Conservation (phyloP, 2,113 vertebrate genomes). For the Mus pahari region DNA sequence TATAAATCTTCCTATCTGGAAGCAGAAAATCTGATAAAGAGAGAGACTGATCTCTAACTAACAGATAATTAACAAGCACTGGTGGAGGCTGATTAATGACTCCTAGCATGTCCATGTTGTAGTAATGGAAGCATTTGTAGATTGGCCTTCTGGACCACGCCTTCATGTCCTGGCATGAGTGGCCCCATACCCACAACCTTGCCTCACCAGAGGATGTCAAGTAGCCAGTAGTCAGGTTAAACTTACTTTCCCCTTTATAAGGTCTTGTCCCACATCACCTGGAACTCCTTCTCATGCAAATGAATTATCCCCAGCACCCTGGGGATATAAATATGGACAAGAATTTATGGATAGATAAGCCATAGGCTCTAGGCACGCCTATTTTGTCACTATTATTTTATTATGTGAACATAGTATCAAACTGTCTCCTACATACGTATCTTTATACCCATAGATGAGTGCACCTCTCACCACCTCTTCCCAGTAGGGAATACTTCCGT, state of each 20-base stretch:
- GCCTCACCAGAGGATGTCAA: too few species aligned
- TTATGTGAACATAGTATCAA: neutral
- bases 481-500: neutral
- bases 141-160: too few species aligned
- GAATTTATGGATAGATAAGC: neutral
- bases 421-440: neutral
- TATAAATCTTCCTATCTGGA: neutral
- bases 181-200: too few species aligned
- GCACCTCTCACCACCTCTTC: neutral
- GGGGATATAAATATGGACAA: neutral
- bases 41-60: neutral
- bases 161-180: too few species aligned
- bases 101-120: neutral
- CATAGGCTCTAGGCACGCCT: neutral
- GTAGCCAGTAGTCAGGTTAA: too few species aligned
- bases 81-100: neutral
- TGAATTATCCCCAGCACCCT: neutral
- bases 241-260: too few species aligned
- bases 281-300: too few species aligned
- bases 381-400: neutral
- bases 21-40: conserved; percentile 46
- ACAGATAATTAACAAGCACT: neutral
- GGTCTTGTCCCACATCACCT: too few species aligned
- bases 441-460: neutral
- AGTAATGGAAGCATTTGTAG: neutral